These are phyloP conservation scores for Maniola hyperantus DNA, from an alignment of 2,888 invertebrate genomes.

Conservation along the genomic window DNA sequence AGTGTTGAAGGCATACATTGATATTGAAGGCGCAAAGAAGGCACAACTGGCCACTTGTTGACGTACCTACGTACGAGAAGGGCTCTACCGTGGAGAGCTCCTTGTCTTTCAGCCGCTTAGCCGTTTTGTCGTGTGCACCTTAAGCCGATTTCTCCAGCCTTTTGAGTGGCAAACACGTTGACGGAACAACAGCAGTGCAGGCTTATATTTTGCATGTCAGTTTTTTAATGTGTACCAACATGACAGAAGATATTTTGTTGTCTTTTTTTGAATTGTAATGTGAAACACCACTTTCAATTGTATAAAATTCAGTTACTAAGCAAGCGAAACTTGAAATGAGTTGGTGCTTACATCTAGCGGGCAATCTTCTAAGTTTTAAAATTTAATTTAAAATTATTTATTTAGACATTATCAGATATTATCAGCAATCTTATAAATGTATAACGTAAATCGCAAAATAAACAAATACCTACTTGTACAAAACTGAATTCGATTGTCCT, in stretches of 20 bases:
- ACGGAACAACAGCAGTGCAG: conserved; percentile 20
- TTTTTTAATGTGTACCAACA: conserved; percentile 12
- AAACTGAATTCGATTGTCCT: not conserved
- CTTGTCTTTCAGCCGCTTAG: conserved; percentile 64
- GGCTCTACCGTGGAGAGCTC: conserved; percentile 66
- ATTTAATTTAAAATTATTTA: too few species aligned
- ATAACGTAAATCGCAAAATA: not conserved
- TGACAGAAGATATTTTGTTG: not conserved
- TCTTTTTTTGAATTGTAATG: not conserved
- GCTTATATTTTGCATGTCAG: conserved; percentile 13
- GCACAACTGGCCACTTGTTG: conserved; percentile 73
- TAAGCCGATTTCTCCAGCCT: conserved; percentile 43
- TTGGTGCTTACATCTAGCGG: not conserved
- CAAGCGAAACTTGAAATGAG: not conserved
- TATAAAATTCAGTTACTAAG: not conserved
- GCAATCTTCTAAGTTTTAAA: not conserved
- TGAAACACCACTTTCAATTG: not conserved
- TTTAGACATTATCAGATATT: not conserved
- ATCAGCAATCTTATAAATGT: not conserved
- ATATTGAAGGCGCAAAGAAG: conserved; percentile 40
- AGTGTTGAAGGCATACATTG: conserved; percentile 31
- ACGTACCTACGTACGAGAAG: conserved; percentile 58
- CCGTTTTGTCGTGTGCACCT: conserved; percentile 47
- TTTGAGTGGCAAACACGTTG: conserved; percentile 37
- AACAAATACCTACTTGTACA: not conserved